Evolutionary conservation across 2,888 invertebrate species (phyloP).

Genomic region (Drosophila falleni): DNA sequence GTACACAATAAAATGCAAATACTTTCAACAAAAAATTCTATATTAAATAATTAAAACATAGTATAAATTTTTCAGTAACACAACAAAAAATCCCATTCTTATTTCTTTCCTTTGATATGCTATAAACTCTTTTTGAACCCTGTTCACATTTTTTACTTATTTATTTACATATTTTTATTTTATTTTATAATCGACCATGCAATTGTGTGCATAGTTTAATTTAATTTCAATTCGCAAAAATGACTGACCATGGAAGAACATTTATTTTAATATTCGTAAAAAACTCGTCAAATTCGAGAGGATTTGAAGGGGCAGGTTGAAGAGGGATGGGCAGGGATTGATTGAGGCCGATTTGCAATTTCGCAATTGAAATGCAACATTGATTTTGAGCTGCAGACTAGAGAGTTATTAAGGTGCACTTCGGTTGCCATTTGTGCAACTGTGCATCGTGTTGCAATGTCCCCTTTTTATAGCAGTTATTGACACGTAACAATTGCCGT

Average conservation of each 20-base stretch:
- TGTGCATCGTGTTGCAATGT: constrained; percentile 48
- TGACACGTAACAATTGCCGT: constrained; percentile 81
- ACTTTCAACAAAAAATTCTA: neutral
- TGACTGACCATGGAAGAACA: constrained; percentile 47
- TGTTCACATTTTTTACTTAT: neutral
- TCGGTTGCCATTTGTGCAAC: constrained; percentile 35
- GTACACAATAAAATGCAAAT: neutral
- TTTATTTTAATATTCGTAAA: constrained; percentile 74
- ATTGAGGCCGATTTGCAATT: constrained; percentile 62
- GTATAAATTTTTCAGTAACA: neutral
- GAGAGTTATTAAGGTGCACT: constrained; percentile 69
- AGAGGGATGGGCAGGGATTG: constrained; percentile 34
- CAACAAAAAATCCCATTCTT: neutral
- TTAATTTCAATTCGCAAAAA: constrained; percentile 64
- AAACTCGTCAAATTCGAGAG: constrained; percentile 23
- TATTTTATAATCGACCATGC: constrained; percentile 53
- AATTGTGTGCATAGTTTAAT: constrained; percentile 74
- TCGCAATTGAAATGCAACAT: constrained; percentile 80
- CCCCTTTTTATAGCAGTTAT: constrained; percentile 73
- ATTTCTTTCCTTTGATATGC: neutral
- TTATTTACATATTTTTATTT: neutral
- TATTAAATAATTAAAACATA: neutral
- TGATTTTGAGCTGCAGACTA: constrained; percentile 73
- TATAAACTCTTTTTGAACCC: neutral
- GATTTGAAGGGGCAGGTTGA: neutral